A percentile compares a stretch with the other conserved stretches of the same genome.
These are phyloP conservation scores for Strix uralensis DNA, from an alignment of 2,113 vertebrate genomes.

Conservation along the genomic window DNA sequence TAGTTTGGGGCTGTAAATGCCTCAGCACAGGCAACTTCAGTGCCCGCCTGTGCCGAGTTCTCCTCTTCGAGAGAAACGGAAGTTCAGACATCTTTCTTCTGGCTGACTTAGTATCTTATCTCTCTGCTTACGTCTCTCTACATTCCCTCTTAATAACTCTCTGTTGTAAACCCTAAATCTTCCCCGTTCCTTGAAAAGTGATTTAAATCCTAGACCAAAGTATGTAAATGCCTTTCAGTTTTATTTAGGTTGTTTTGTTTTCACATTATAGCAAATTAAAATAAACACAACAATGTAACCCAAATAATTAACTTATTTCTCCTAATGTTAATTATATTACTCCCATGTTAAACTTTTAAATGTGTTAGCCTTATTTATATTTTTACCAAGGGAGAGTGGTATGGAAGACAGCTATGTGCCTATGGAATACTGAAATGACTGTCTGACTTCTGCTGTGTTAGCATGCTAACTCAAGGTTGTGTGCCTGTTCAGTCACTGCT, in stretches of 20 bases:
- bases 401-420: background rate
- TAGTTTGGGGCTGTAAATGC: background rate
- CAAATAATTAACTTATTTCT: background rate
- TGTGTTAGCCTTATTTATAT: background rate
- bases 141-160: background rate
- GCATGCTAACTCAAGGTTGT: background rate
- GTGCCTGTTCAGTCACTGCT: background rate
- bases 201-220: background rate
- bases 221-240: background rate
- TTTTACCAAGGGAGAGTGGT: fast-evolving
- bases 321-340: background rate
- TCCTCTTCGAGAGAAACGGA: background rate
- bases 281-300: background rate
- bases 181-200: background rate
- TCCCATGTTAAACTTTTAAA: background rate
- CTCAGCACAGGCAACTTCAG: background rate
- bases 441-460: background rate
- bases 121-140: background rate
- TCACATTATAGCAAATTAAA: background rate
- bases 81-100: background rate
- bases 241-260: background rate
- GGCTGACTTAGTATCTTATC: background rate
- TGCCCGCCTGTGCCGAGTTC: fast-evolving
- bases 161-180: background rate
- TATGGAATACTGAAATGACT: background rate